Conservation (phyloP, 2,888 invertebrate species). For the Ochropleura plecta region DNA sequence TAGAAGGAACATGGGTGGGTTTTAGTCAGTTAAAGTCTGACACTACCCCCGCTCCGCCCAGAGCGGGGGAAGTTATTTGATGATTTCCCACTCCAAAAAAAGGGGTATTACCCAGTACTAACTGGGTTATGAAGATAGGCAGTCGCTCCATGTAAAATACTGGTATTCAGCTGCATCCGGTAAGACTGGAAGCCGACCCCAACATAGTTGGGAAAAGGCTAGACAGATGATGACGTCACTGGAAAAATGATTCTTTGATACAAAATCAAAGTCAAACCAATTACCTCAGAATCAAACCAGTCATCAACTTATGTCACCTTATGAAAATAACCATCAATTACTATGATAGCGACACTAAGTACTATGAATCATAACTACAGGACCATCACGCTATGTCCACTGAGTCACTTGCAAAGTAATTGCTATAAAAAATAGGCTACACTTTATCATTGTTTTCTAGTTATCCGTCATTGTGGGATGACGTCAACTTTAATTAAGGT, state of each 20-base stretch:
- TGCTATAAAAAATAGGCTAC: slow-evolving; percentile 58
- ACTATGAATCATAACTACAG: slow-evolving; percentile 58
- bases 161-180: no score
- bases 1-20: no score
- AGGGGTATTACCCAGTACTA: no score
- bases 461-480: slow-evolving; percentile 44
- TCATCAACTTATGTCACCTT: slow-evolving; percentile 21
- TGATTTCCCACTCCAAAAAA: no score
- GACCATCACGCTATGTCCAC: slow-evolving; percentile 58
- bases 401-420: slow-evolving; percentile 67
- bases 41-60: no score
- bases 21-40: no score
- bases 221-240: background rate
- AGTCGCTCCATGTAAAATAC: no score
- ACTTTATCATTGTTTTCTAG: slow-evolving; percentile 65
- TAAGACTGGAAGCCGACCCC: no score
- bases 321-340: slow-evolving; percentile 55
- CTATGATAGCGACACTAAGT: slow-evolving; percentile 23
- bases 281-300: background rate
- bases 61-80: no score
- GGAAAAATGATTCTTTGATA: background rate
- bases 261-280: background rate
- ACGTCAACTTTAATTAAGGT: slow-evolving; percentile 55
- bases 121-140: no score
- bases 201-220: no score